phyloP scores from a whole-genome alignment of 64 coral and sea anemone species.

The Pachyseris speciosa region DNA sequence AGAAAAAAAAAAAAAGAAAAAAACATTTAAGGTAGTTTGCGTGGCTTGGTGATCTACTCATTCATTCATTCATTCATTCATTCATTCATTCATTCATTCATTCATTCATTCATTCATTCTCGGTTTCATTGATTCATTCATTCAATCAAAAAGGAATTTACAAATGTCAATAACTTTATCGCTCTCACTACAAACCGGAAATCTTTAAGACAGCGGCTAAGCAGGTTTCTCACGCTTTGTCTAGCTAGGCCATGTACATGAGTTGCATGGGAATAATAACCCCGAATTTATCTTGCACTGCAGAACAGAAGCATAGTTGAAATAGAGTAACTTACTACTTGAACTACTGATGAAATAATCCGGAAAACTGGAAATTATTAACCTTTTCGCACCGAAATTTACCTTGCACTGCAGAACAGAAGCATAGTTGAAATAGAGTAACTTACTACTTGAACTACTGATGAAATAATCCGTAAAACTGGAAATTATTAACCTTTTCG shows the following conservation, averaged over 20 bases:
- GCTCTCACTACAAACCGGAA: neutral
- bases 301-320: no score
- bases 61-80: neutral
- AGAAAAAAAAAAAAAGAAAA: neutral
- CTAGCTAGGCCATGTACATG: neutral
- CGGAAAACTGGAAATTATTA: no score
- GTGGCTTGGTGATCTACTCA: neutral
- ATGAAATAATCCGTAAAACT: no score
- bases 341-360: no score
- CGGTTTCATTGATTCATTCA: conserved; percentile 6
- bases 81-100: neutral
- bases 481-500: no score
- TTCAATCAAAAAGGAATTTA: conserved; percentile 25
- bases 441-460: no score
- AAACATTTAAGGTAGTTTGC: neutral
- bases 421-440: no score
- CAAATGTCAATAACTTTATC: conserved; percentile 16
- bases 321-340: no score
- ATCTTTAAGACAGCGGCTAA: neutral
- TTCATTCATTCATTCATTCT: neutral
- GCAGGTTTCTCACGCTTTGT: neutral
- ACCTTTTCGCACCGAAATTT: no score
- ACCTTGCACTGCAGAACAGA: no score
- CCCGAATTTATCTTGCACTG: neutral
- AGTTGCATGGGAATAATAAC: neutral